Conservation (phyloP, 2,113 vertebrate species). For the Eclectus roratus region DNA sequence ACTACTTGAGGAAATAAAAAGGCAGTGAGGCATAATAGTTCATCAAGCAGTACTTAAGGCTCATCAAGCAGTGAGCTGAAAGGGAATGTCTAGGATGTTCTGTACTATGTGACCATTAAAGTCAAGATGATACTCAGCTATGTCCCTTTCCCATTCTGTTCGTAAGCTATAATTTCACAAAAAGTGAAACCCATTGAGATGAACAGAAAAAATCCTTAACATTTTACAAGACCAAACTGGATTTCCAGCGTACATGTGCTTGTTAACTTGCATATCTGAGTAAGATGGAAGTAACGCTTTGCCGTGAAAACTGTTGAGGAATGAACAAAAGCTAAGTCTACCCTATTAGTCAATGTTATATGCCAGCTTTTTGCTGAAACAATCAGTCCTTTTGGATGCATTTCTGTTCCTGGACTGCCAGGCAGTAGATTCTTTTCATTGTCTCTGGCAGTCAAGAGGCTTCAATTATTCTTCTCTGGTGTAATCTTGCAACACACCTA, state of each 20-base stretch:
- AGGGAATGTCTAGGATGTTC: background rate
- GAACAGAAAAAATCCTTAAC: background rate
- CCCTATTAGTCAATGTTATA: background rate
- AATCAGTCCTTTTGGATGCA: background rate
- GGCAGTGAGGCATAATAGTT: background rate
- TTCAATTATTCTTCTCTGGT: background rate
- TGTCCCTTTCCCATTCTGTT: background rate
- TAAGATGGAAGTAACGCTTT: background rate
- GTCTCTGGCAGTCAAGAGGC: background rate
- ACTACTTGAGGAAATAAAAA: background rate
- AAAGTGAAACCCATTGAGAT: background rate
- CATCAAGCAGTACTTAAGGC: background rate
- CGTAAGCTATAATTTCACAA: background rate
- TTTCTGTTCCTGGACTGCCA: background rate
- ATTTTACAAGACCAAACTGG: background rate
- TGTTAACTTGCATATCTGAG: background rate
- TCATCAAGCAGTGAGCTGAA: background rate
- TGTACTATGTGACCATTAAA: background rate
- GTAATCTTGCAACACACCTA: background rate
- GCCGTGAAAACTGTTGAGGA: background rate
- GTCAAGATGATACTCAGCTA: background rate
- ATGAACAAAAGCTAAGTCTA: background rate
- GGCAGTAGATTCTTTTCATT: background rate
- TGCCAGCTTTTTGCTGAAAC: background rate
- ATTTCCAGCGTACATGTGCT: rapidly evolving